Conservation (phyloP, 2,113 vertebrate species). For the Hypomesus transpacificus region DNA sequence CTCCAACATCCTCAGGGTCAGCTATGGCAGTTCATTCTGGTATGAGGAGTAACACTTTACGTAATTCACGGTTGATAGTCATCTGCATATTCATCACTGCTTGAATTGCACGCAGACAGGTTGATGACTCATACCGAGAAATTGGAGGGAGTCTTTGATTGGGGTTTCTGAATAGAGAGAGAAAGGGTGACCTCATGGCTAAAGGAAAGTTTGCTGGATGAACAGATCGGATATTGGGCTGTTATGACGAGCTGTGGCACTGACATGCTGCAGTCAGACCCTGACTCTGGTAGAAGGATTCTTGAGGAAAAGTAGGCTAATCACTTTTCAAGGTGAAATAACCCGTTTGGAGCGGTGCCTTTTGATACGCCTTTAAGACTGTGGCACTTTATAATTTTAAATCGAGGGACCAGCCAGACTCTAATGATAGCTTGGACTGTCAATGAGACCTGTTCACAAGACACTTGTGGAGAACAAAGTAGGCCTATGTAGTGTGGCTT, state of each 20-base stretch:
- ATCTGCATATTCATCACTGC: constrained; percentile 15
- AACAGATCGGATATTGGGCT: constrained; percentile 7
- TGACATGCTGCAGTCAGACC: constrained; percentile 12
- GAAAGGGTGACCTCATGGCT: constrained; percentile 3
- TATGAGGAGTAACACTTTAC: constrained; percentile 12
- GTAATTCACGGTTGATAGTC: constrained; percentile 12
- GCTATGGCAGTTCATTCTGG: constrained; percentile 15
- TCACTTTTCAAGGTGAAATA: constrained; percentile 22
- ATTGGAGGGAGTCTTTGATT: constrained; percentile 17
- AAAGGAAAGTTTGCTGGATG: constrained; percentile 9
- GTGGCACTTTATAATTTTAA: not conserved
- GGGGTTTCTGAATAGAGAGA: constrained; percentile 19
- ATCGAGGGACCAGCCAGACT: not conserved
- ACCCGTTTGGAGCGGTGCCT: not conserved
- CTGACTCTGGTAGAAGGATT: not conserved
- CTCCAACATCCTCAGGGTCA: not conserved
- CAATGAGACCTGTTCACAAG: not conserved
- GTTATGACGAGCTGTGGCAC: constrained; percentile 15
- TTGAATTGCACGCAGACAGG: constrained; percentile 26
- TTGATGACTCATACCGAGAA: constrained; percentile 24
- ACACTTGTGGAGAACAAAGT: not conserved
- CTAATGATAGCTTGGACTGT: constrained; percentile 5
- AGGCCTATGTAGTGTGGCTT: no score
- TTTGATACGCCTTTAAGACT: not conserved
- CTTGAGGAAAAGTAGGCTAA: constrained; percentile 15